Conservation (phyloP, 2,888 invertebrate genomes). For the Thysanoteuthis rhombus region DNA sequence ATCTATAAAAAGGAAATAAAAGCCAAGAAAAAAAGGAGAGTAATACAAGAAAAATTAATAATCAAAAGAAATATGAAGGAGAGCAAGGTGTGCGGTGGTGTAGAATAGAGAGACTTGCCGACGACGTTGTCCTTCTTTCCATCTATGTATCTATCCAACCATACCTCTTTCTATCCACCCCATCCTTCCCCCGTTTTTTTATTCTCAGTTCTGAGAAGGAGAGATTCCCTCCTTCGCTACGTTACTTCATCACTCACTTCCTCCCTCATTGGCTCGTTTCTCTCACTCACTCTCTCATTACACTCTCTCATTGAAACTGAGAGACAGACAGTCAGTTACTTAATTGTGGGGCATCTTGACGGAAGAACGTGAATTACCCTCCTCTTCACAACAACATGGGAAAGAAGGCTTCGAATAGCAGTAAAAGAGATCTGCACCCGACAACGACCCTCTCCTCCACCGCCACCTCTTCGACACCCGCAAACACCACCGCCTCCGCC, state of each 20-base stretch:
- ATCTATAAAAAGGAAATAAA: background rate
- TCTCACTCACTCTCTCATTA: background rate
- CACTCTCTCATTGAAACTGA: background rate
- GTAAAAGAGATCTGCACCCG: background rate
- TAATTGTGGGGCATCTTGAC: background rate
- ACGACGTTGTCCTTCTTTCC: slow-evolving; percentile 12
- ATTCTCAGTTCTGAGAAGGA: background rate
- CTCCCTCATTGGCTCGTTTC: background rate
- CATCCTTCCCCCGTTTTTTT: background rate
- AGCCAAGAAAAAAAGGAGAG: background rate
- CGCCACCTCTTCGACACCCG: background rate
- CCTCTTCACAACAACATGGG: slow-evolving; percentile 12
- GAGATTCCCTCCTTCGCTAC: background rate
- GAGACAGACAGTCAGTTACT: background rate
- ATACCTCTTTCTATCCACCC: background rate
- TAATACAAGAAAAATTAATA: background rate
- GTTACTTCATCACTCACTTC: background rate
- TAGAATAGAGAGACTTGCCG: background rate
- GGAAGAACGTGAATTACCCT: background rate
- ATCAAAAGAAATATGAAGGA: background rate
- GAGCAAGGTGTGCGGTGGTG: background rate
- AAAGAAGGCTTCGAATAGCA: background rate
- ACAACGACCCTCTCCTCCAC: background rate
- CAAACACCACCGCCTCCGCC: background rate
- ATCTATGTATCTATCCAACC: background rate